Evolutionary conservation across 2,888 invertebrate species (phyloP).

Genomic region (Eulithis testata): DNA sequence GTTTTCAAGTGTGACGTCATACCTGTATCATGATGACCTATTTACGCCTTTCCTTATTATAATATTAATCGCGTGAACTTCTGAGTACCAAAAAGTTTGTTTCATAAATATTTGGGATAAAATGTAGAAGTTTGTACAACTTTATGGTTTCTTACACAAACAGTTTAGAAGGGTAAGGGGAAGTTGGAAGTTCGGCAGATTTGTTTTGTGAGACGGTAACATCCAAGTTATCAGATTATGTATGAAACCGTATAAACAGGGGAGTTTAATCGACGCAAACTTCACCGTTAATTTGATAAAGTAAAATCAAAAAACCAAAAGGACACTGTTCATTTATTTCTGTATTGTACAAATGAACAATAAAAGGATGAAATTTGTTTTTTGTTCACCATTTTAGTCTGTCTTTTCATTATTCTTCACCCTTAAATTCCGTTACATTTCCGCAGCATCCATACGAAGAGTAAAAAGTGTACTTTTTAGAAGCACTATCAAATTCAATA

Average conservation of each 20-base stretch:
- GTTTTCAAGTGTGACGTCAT: constrained; percentile 34
- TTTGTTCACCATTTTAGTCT: no score
- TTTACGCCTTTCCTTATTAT: constrained; percentile 33
- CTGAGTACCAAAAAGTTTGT: constrained; percentile 5
- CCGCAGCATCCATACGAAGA: no score
- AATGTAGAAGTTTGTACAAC: constrained; percentile 7
- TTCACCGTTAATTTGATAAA: no score
- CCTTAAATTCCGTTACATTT: no score
- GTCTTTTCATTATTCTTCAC: no score
- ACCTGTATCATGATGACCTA: constrained; percentile 36
- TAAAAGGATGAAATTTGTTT: no score
- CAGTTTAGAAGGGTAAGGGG: neutral
- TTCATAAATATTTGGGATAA: constrained; percentile 17
- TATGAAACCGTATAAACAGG: constrained; percentile 6
- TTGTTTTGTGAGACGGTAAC: constrained; percentile 9
- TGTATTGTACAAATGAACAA: neutral
- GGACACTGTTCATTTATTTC: neutral
- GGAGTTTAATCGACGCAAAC: neutral
- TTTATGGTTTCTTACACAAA: constrained; percentile 9
- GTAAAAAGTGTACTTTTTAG: no score
- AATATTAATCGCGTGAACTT: constrained; percentile 30
- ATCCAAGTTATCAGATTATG: constrained; percentile 14
- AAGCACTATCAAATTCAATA: no score
- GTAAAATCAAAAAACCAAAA: no score
- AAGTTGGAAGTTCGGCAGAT: neutral